These are phyloP conservation scores for Micrasema longulum DNA, from an alignment of 1,140 invertebrate genomes.

Conservation along the genomic window DNA sequence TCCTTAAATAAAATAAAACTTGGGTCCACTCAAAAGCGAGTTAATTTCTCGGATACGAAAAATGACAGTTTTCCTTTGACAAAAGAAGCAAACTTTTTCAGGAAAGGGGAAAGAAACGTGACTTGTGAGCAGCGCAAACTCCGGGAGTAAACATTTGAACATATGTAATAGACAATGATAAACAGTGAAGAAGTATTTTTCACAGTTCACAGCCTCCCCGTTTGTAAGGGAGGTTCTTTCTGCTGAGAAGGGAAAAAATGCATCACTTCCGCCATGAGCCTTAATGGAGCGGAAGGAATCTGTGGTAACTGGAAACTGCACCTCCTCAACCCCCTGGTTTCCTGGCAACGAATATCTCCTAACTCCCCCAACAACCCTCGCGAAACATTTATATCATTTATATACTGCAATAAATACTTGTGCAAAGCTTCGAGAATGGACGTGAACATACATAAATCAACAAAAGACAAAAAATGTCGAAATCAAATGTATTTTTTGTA, in stretches of 20 bases:
- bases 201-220: slow-evolving; percentile 37
- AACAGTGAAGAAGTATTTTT: slow-evolving; percentile 51
- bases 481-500: too few relatives aligned
- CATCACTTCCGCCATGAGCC: slow-evolving; percentile 48
- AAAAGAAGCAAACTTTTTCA: slow-evolving; percentile 30
- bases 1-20: too few relatives aligned
- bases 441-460: too few relatives aligned
- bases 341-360: too few relatives aligned
- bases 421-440: too few relatives aligned
- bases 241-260: slow-evolving; percentile 45
- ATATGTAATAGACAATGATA: slow-evolving; percentile 53
- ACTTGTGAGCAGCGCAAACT: slow-evolving; percentile 17
- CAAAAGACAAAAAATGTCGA: too few relatives aligned
- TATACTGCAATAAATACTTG: too few relatives aligned
- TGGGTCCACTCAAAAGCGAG: too few relatives aligned
- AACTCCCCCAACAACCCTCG: background rate
- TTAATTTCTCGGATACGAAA: slow-evolving; percentile 1
- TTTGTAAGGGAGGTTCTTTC: slow-evolving; percentile 24
- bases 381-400: background rate
- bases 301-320: slow-evolving; percentile 31
- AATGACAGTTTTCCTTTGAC: background rate
- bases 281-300: slow-evolving; percentile 52
- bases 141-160: slow-evolving; percentile 44
- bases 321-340: too few relatives aligned
- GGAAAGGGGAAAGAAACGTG: slow-evolving; percentile 7